Evolutionary conservation across 2,113 vertebrate genomes (phyloP).

Genomic region (Notothenia coriiceps): DNA sequence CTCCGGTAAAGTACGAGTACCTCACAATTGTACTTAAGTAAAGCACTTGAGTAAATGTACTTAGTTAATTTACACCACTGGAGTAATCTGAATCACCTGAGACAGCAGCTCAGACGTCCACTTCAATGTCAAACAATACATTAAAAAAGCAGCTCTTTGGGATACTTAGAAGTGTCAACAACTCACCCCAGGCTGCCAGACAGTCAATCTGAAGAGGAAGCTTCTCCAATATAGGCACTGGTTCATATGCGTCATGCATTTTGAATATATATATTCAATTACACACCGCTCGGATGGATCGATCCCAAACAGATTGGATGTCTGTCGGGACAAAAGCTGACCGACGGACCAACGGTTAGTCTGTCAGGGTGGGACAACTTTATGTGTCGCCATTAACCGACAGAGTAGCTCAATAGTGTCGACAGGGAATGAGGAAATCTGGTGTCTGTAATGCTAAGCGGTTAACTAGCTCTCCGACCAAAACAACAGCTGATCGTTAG

Average conservation of each 20-base stretch:
- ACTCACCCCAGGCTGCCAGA: conserved; percentile 95
- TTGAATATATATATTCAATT: conserved; percentile 43
- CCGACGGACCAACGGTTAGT: conserved; percentile 22
- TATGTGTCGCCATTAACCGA: conserved; percentile 47
- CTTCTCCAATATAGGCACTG: conserved; percentile 94
- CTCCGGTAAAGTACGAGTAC: too few relatives aligned
- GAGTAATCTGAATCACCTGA: neutral
- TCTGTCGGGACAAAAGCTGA: conserved; percentile 34
- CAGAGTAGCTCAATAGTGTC: neutral
- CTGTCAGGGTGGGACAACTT: conserved; percentile 20
- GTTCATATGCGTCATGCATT: conserved; percentile 97
- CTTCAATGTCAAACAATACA: neutral
- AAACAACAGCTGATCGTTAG: conserved; percentile 74
- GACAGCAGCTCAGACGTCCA: neutral
- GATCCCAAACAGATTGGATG: conserved; percentile 10
- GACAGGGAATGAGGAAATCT: neutral
- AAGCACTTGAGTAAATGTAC: too few relatives aligned
- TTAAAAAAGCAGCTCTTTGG: neutral
- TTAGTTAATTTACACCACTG: too few relatives aligned
- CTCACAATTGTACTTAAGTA: too few relatives aligned
- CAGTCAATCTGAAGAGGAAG: conserved; percentile 97
- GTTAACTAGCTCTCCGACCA: conserved; percentile 39
- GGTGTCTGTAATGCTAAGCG: neutral
- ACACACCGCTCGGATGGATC: neutral
- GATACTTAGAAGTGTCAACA: neutral